phyloP scores from a whole-genome alignment of 2,888 invertebrate species.

The Listrodromus nycthemerus region DNA sequence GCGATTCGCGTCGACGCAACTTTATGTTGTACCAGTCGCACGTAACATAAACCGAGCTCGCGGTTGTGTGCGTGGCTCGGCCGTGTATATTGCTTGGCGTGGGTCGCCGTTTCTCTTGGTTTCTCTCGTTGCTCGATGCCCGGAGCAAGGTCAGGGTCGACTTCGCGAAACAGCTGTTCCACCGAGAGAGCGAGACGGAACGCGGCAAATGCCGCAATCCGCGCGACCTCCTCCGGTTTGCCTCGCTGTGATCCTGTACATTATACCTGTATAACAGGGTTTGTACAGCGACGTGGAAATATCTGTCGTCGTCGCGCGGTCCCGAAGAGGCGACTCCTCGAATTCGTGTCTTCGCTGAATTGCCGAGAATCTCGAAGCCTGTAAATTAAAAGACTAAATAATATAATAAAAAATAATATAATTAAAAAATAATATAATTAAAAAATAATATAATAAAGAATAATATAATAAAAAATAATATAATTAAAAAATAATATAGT shows the following conservation, averaged over 20 bases:
- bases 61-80: slow-evolving; percentile 15
- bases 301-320: neutral
- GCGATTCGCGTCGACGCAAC: slow-evolving; percentile 21
- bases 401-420: neutral
- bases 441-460: too few relatives aligned
- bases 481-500: too few relatives aligned
- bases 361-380: neutral
- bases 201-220: slow-evolving; percentile 45
- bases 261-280: neutral
- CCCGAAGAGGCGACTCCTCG: neutral
- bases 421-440: too few relatives aligned
- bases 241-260: neutral
- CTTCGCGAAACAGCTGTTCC: slow-evolving; percentile 79
- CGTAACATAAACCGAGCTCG: neutral
- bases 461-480: too few relatives aligned
- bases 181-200: slow-evolving; percentile 41
- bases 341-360: neutral
- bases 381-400: too few relatives aligned
- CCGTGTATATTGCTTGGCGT: slow-evolving; percentile 53
- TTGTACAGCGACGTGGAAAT: neutral
- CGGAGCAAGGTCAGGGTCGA: slow-evolving; percentile 77
- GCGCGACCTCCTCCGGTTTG: slow-evolving; percentile 14
- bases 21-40: neutral
- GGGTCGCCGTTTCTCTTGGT: slow-evolving; percentile 72
- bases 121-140: slow-evolving; percentile 60